Evolutionary conservation across 2,888 invertebrate genomes (phyloP).

Genomic region (Nesidiocoris tenuis): DNA sequence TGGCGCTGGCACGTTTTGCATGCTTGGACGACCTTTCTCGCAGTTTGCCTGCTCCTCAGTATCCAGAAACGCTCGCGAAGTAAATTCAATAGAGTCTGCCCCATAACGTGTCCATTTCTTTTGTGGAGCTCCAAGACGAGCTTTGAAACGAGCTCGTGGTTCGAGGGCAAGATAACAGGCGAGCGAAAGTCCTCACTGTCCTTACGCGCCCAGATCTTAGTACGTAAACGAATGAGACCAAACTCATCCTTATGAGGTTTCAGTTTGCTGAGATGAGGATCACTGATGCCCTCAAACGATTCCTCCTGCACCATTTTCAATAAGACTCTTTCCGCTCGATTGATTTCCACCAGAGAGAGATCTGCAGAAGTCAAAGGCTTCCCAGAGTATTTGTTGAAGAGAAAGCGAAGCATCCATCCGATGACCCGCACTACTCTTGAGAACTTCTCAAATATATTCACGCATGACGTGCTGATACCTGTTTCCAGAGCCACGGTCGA

Average conservation of each 20-base stretch:
- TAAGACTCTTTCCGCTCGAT: not conserved
- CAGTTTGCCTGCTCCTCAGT: not conserved
- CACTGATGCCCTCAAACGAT: not conserved
- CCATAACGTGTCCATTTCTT: not conserved
- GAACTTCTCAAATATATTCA: conserved; percentile 2
- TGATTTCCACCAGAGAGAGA: conserved; percentile 3
- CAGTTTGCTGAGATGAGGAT: not conserved
- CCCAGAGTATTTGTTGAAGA: conserved; percentile 1
- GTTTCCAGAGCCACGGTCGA: not conserved
- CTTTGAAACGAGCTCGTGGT: not conserved
- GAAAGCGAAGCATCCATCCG: conserved; percentile 33
- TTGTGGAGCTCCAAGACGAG: not conserved
- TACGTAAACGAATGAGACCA: conserved; percentile 1
- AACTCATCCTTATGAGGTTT: not conserved
- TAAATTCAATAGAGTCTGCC: not conserved
- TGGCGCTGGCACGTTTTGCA: not conserved
- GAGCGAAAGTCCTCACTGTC: not conserved
- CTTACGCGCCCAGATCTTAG: conserved; percentile 1
- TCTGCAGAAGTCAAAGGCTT: conserved; percentile 47
- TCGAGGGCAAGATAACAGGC: not conserved
- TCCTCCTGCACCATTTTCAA: not conserved
- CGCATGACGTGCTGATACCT: not conserved
- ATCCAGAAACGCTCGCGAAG: conserved; percentile 5
- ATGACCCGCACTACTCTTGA: conserved; percentile 13
- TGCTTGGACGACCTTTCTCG: not conserved